Base-by-base conservation (phyloP, 2,888 invertebrate species). In the Calameuta pallipes region DNA sequence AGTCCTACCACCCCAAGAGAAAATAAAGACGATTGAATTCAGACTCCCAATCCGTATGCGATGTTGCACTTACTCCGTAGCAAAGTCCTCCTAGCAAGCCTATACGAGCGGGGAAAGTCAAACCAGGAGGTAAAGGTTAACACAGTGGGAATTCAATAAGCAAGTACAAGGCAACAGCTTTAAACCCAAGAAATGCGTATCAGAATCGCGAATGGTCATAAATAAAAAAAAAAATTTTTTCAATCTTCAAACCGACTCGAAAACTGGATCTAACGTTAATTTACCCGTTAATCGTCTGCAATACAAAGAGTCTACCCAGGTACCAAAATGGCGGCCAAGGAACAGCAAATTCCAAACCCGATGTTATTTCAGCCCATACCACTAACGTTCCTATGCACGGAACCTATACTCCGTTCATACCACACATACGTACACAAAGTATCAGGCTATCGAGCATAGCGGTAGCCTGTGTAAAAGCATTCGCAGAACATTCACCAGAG, bases 401-500 rank as follows among this genome's bases (percentile, higher is more conserved):
- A 56, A 1, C 56, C 41, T 15, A 41, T 41, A 41, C 6, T 41
- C 1, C 15, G 15, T 70, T 30, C 6, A 2, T 33, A 15, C 11
- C n/a, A 30, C n/a, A 30, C 30, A 15, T 1, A 15, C 15, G 15
- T 15, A 4, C 15, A 23, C 6, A 23, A 56, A 56, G 23, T 56
- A 56, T 56, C 56, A 3, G 9, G 56, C 56, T 56, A 56, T 56
- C 23, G 1, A 23, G 56, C 56, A 23, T 56, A 56, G 56, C 56
- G 56, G 56, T 23, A 56, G 71, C 13, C 71, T 31, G 34, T 13
- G 71, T 71, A 71, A 34, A 33, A 71, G 71, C 71, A 71, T 71
- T 71, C 15, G 71, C 71, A 15, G 71, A 71, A 71, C 71, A 71
- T 71, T 71, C 71, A 71, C 71, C 71, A 71, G 71, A 33, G 33